phyloP scores from a whole-genome alignment of 2,888 invertebrate species.

The Tipula helvola region DNA sequence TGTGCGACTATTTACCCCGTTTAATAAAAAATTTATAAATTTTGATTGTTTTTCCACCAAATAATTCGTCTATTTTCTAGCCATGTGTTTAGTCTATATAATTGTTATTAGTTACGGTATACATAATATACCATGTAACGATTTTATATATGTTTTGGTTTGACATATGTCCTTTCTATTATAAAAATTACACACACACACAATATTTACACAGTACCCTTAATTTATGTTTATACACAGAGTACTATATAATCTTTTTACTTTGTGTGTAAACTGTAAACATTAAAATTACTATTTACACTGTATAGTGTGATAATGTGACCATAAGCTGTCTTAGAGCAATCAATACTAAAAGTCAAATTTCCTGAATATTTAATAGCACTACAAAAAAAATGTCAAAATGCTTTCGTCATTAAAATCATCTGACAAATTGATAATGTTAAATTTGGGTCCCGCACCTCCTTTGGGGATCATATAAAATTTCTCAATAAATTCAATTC shows the following conservation, averaged over 20 bases:
- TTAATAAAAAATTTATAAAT: not conserved
- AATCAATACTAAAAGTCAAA: not conserved
- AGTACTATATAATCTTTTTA: not conserved
- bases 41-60: not conserved
- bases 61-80: not conserved
- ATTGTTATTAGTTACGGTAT: not conserved
- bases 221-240: not conserved
- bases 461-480: not conserved
- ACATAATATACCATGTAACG: not conserved
- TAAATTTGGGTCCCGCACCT: not conserved
- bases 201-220: not conserved
- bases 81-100: not conserved
- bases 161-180: not conserved
- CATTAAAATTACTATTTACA: not conserved
- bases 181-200: not conserved
- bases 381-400: too few relatives aligned
- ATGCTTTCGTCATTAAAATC: not conserved
- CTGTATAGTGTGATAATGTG: not conserved
- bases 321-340: not conserved
- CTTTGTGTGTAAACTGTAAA: not conserved
- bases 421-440: not conserved
- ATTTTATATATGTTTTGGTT: not conserved
- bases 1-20: not conserved
- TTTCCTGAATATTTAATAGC: not conserved
- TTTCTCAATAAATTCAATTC: not conserved